Conservation (phyloP, 2,888 invertebrate genomes). For the Lycophotia porphyrea region DNA sequence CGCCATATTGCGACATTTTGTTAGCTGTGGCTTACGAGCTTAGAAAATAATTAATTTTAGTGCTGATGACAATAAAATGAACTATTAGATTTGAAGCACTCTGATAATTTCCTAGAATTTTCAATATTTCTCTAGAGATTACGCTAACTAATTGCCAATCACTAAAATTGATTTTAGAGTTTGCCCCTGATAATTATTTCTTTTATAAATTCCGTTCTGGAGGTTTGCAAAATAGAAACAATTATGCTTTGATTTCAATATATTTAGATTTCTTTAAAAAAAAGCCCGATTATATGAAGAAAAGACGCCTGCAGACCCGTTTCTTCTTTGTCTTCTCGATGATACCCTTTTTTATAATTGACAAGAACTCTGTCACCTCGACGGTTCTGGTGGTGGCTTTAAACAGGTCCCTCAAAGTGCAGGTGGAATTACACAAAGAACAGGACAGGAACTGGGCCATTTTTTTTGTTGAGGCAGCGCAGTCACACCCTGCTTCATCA, state of each 20-base stretch:
- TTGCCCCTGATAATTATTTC: not conserved
- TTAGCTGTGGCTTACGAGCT: slow-evolving; percentile 23
- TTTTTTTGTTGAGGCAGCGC: too few species aligned
- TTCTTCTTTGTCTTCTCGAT: too few species aligned
- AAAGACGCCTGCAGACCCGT: too few species aligned
- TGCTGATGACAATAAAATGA: not conserved
- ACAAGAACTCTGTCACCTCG: too few species aligned
- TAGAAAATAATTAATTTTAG: not conserved
- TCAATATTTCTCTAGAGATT: not conserved
- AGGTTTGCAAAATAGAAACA: not conserved
- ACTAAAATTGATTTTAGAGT: not conserved
- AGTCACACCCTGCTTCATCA: too few species aligned
- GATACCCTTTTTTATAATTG: too few species aligned
- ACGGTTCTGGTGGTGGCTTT: too few species aligned
- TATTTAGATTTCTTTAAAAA: not conserved
- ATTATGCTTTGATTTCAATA: not conserved
- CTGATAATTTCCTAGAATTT: not conserved
- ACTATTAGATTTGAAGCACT: not conserved
- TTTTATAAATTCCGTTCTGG: not conserved
- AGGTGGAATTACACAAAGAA: too few species aligned
- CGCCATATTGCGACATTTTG: slow-evolving; percentile 30
- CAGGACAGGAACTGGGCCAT: too few species aligned
- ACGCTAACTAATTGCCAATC: not conserved
- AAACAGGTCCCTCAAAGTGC: too few species aligned
- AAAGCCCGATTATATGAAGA: too few species aligned